These are phyloP conservation scores for Boloria selene DNA, from an alignment of 2,888 invertebrate genomes.

Conservation along the genomic window DNA sequence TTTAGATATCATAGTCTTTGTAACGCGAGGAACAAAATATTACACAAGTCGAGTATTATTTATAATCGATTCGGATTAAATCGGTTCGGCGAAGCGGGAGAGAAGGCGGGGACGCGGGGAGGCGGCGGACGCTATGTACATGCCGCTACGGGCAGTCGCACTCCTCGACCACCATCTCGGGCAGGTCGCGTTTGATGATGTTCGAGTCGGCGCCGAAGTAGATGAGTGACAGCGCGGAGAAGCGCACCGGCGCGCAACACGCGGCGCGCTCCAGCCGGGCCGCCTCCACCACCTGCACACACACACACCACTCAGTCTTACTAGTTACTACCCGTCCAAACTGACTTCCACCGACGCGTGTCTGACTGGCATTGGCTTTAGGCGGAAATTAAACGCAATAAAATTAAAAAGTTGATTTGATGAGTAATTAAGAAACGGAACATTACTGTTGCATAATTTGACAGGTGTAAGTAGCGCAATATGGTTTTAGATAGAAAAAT, in stretches of 20 bases:
- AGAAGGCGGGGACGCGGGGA: conserved; percentile 40
- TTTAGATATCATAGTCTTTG: conserved; percentile 82
- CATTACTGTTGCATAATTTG: not conserved
- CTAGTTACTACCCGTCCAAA: too few species aligned
- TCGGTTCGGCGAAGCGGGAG: conserved; percentile 67
- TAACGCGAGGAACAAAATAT: conserved; percentile 82
- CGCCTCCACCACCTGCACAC: conserved; percentile 91
- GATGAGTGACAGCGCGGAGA: conserved; percentile 95
- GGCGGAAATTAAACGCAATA: conserved; percentile 17
- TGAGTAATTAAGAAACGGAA: not conserved
- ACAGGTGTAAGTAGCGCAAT: not conserved
- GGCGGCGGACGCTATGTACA: conserved; percentile 61
- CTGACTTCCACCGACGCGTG: not conserved
- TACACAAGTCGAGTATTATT: conserved; percentile 82
- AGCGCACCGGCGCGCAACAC: conserved; percentile 95
- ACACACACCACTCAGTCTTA: not conserved
- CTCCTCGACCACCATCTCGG: conserved; percentile 98
- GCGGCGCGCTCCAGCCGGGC: conserved; percentile 94
- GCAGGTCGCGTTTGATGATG: conserved; percentile 96
- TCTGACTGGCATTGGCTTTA: not conserved
- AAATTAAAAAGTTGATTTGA: not conserved
- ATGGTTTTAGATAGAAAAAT: too few species aligned
- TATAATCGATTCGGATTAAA: conserved; percentile 79
- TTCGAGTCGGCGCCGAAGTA: conserved; percentile 95
- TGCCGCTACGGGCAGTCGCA: conserved; percentile 93